These are phyloP conservation scores for Uropsilus gracilis DNA, from an alignment of 2,113 vertebrate genomes.

Conservation along the genomic window DNA sequence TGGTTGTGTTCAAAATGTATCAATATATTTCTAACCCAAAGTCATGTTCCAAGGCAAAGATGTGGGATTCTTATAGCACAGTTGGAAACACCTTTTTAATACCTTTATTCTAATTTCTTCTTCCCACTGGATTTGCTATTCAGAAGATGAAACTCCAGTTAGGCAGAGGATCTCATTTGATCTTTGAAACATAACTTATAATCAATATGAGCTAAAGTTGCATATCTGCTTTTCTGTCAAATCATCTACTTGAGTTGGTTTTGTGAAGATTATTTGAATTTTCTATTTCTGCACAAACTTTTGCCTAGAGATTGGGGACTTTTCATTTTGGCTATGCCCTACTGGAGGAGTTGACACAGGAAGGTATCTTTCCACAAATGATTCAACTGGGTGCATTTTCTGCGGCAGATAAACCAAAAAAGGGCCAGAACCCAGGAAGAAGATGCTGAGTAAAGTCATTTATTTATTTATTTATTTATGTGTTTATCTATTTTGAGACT, in stretches of 20 bases:
- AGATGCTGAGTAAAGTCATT: neutral
- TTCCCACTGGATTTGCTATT: neutral
- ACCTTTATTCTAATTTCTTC: neutral
- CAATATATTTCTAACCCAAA: neutral
- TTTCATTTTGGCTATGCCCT: neutral
- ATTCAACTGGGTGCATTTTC: neutral
- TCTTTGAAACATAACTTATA: neutral
- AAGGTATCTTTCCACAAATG: neutral
- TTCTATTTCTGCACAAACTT: neutral
- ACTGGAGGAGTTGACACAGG: neutral
- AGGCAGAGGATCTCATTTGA: neutral
- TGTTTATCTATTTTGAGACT: too few relatives aligned
- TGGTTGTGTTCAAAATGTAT: neutral
- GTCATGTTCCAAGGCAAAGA: conserved; percentile 4
- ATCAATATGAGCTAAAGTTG: neutral
- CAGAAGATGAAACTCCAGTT: neutral
- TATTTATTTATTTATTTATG: too few relatives aligned
- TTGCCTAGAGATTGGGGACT: neutral
- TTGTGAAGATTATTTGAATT: neutral
- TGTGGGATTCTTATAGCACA: neutral
- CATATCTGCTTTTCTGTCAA: neutral
- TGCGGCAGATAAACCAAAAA: neutral
- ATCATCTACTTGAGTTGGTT: neutral
- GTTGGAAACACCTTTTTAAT: neutral
- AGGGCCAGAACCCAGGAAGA: neutral